phyloP scores from a whole-genome alignment of 2,113 vertebrate species.

The Catharus fuscescens region DNA sequence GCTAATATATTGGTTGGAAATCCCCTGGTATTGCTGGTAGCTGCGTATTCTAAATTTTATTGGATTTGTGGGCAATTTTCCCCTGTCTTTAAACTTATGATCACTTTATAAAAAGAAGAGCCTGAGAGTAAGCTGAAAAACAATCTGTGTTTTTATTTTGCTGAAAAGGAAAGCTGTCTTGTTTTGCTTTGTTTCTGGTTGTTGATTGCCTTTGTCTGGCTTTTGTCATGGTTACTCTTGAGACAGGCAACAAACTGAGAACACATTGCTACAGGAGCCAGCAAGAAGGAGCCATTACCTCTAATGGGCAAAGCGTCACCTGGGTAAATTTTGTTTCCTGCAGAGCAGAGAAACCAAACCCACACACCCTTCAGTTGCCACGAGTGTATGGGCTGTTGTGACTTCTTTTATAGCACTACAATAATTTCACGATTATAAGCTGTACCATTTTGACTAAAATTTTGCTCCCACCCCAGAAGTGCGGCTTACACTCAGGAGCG shows the following conservation, averaged over 20 bases:
- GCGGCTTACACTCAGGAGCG: too few relatives aligned
- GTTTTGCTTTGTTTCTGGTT: not conserved
- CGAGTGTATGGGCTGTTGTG: fast-evolving
- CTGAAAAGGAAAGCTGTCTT: not conserved
- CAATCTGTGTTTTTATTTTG: conserved; percentile 1
- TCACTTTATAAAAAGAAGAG: conserved; percentile 66
- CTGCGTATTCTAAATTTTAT: conserved; percentile 79
- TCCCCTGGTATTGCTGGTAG: conserved; percentile 77
- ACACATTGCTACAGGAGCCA: not conserved
- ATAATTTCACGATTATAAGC: too few relatives aligned
- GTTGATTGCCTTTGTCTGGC: conserved; percentile 28
- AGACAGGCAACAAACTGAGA: not conserved
- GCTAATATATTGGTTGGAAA: conserved; percentile 84
- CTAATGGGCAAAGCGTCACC: not conserved
- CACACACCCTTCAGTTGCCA: not conserved
- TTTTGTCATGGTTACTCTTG: conserved; percentile 29
- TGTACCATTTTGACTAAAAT: too few relatives aligned
- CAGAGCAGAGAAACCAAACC: not conserved
- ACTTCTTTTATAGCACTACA: not conserved
- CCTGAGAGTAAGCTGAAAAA: conserved; percentile 49
- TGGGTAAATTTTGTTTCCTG: not conserved
- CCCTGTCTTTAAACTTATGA: conserved; percentile 70
- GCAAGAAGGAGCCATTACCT: not conserved
- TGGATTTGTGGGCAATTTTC: conserved; percentile 75
- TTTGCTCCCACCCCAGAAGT: too few relatives aligned